These are phyloP conservation scores for Sebastes schlegelii DNA, from an alignment of 2,113 vertebrate genomes.

Conservation along the genomic window DNA sequence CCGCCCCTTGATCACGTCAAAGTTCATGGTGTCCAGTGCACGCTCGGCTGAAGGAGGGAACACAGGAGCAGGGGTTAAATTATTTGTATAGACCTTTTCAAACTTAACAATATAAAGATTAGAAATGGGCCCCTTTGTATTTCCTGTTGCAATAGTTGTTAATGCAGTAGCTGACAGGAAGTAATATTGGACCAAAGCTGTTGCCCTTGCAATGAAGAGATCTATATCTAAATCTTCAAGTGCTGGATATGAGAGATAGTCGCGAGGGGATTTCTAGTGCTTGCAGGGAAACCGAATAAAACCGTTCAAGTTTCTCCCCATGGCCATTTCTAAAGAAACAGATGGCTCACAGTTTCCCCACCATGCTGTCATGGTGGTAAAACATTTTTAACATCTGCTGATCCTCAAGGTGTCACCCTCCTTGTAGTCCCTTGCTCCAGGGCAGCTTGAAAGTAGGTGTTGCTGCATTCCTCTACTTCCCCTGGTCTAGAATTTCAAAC, in stretches of 20 bases:
- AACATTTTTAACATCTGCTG: not conserved
- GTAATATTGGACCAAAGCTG: too few species aligned
- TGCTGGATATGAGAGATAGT: not conserved
- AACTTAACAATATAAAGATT: too few species aligned
- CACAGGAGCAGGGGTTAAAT: not conserved
- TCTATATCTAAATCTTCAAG: not conserved
- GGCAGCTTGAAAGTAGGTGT: not conserved
- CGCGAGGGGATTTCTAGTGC: not conserved
- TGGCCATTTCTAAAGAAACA: not conserved
- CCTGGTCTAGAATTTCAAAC: too few species aligned
- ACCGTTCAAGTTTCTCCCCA: not conserved
- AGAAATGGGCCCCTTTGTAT: too few species aligned
- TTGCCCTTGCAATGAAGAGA: too few species aligned
- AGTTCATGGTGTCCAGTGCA: conserved; percentile 99
- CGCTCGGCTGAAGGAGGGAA: conserved; percentile 88
- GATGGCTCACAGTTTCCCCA: not conserved
- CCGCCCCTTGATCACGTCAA: conserved; percentile 98
- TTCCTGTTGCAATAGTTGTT: too few species aligned
- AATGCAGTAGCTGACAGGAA: too few species aligned
- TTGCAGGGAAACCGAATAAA: not conserved
- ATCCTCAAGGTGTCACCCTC: not conserved
- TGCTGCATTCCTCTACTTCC: not conserved
- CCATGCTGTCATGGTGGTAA: not conserved
- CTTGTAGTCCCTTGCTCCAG: not conserved
- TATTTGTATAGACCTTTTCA: not conserved